Percentiles rank a stretch among this genome's conserved stretches.
These are phyloP conservation scores for Brachypteracias leptosomus DNA, from an alignment of 2,113 vertebrate genomes.

Conservation along the genomic window DNA sequence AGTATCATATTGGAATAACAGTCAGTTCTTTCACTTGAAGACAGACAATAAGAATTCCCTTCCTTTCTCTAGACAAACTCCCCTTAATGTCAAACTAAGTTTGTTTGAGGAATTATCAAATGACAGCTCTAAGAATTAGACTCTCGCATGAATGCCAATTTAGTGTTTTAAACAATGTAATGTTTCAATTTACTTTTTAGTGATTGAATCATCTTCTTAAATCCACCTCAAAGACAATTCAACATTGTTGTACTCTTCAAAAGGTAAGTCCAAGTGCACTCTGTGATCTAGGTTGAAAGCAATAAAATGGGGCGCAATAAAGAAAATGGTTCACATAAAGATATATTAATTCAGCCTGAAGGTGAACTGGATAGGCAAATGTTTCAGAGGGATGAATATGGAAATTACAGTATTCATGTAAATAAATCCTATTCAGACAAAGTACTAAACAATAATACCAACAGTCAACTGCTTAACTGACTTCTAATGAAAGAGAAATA, in stretches of 20 bases:
- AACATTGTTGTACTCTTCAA: not conserved
- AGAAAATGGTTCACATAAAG: not conserved
- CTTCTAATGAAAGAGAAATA: not conserved
- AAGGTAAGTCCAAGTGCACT: not conserved
- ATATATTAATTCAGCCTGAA: not conserved
- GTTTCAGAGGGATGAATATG: not conserved
- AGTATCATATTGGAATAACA: not conserved
- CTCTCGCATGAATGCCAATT: not conserved
- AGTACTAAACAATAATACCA: not conserved
- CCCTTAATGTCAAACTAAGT: not conserved
- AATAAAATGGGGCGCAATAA: not conserved
- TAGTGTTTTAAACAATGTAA: not conserved
- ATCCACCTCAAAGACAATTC: not conserved
- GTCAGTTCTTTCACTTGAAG: not conserved
- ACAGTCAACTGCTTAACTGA: not conserved
- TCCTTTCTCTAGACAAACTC: not conserved
- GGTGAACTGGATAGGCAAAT: not conserved
- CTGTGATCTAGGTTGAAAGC: not conserved
- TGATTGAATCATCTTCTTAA: not conserved
- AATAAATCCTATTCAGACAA: not conserved
- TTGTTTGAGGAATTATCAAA: not conserved
- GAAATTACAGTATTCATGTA: not conserved
- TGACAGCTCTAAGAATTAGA: not conserved
- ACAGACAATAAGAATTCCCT: not conserved
- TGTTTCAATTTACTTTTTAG: not conserved